Evolutionary conservation across 2,797 vertebrate species (phyloP).

Genomic region (Sylvilagus floridanus): DNA sequence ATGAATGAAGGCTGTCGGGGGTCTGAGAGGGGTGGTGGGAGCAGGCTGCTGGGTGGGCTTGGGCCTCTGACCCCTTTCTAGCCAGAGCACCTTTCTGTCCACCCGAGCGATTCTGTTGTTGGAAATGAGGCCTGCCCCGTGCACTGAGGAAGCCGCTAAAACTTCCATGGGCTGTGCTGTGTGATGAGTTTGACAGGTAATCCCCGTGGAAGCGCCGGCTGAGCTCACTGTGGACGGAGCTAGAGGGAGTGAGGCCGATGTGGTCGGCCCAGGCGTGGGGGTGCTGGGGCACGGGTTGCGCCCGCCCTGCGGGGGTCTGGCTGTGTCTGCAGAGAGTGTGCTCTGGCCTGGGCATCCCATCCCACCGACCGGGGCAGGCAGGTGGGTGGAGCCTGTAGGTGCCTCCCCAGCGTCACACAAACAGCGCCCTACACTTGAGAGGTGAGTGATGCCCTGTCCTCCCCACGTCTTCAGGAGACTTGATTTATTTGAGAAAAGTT

Average conservation of each 20-base stretch:
- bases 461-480: neutral
- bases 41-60: neutral
- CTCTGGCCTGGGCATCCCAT: neutral
- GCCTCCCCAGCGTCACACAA: neutral
- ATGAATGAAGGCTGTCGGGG: neutral
- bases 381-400: no score
- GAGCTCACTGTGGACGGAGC: neutral
- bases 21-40: neutral
- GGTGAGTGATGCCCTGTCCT: neutral
- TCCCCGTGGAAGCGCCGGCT: neutral
- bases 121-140: neutral
- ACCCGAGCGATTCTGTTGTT: neutral
- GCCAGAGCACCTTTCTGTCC: neutral
- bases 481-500: neutral
- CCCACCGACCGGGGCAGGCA: neutral
- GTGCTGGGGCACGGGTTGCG: neutral
- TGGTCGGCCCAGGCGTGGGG: neutral
- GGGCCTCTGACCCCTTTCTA: neutral
- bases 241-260: neutral
- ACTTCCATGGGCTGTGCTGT: neutral
- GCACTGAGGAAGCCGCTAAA: neutral
- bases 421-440: neutral
- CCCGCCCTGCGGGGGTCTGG: neutral
- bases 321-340: neutral
- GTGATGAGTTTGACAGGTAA: slow-evolving; percentile 23